Conservation (phyloP, 1,140 invertebrate species). For the Pseudomyrmex flavicornis region DNA sequence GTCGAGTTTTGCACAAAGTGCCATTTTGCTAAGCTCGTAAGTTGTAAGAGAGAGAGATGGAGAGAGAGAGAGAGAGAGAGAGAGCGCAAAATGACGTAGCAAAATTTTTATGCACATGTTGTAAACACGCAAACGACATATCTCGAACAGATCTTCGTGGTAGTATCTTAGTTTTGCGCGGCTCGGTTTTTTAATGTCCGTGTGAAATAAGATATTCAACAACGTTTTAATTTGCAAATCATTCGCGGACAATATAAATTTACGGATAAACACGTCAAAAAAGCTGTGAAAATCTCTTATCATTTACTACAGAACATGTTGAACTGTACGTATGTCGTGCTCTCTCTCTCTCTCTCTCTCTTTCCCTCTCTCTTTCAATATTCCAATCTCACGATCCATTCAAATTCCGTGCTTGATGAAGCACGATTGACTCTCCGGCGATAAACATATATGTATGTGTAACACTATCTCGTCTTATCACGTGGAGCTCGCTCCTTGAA, state of each 20-base stretch:
- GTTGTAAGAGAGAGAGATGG: neutral
- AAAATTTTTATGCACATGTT: too few species aligned
- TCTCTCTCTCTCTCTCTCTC: too few species aligned
- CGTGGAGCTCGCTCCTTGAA: neutral
- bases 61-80: too few species aligned
- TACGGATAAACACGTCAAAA: slow-evolving; percentile 2
- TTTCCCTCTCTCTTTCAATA: slow-evolving; percentile 33
- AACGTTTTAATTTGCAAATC: neutral
- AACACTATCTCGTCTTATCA: slow-evolving; percentile 8
- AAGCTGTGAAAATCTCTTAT: slow-evolving; percentile 17
- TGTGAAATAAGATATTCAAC: neutral
- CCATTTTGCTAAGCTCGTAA: slow-evolving; percentile 22
- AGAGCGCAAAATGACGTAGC: slow-evolving; percentile 3
- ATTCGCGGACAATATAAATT: neutral
- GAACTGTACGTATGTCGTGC: neutral
- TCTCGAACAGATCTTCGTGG: neutral
- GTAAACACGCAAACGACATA: neutral
- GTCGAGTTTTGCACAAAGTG: slow-evolving; percentile 49
- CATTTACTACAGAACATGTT: slow-evolving; percentile 22
- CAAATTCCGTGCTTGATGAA: slow-evolving; percentile 37
- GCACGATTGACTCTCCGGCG: slow-evolving; percentile 12
- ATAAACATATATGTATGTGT: neutral
- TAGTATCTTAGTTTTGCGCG: too few species aligned
- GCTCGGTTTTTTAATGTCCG: neutral
- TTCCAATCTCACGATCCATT: slow-evolving; percentile 29